phyloP scores from a whole-genome alignment of 2,113 vertebrate genomes.

The Otolemur garnettii region DNA sequence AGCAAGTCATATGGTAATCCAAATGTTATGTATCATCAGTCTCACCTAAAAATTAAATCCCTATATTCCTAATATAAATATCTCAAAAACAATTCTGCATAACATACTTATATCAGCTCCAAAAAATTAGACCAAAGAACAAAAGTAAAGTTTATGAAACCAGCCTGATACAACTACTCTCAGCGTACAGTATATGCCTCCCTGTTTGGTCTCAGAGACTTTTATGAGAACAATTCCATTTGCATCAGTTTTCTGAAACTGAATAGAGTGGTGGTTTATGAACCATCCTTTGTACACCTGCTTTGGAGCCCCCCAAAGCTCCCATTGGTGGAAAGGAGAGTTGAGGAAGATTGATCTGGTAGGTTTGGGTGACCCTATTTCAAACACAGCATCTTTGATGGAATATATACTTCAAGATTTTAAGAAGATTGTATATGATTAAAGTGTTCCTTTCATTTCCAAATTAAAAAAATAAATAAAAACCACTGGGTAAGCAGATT shows the following conservation, averaged over 20 bases:
- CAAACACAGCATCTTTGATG: background rate
- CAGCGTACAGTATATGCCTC: background rate
- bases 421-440: background rate
- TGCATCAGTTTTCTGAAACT: background rate
- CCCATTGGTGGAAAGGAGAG: background rate
- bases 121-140: background rate
- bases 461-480: conserved; percentile 12
- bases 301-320: background rate
- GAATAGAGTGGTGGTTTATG: background rate
- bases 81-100: background rate
- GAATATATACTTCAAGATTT: background rate
- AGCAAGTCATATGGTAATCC: background rate
- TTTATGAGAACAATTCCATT: background rate
- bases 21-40: background rate
- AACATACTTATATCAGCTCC: background rate
- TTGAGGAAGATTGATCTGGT: background rate
- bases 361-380: background rate
- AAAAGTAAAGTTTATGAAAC: background rate
- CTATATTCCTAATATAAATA: background rate
- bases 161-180: background rate
- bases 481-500: background rate
- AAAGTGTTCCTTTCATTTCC: background rate
- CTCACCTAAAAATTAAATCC: background rate
- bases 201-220: background rate
- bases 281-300: background rate